A percentile compares a stretch with the other conserved stretches of the same genome.
These are phyloP conservation scores for Muntiacus reevesi DNA, from an alignment of 2,113 vertebrate genomes.

Conservation along the genomic window DNA sequence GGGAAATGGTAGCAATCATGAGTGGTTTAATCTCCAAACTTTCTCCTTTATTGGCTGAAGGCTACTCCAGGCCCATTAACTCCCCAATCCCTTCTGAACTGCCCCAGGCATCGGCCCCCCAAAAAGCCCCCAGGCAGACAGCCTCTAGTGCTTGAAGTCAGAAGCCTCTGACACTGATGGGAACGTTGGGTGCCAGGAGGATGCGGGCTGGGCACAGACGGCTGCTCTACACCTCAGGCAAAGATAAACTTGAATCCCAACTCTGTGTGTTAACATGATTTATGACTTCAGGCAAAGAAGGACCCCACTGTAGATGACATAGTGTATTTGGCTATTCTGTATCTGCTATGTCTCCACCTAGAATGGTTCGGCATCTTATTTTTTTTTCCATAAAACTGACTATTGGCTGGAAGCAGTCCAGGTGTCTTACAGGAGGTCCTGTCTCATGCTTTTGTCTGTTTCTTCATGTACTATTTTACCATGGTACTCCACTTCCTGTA, in stretches of 20 bases:
- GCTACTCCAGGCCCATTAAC: background rate
- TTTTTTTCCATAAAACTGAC: background rate
- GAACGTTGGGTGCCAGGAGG: background rate
- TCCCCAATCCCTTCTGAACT: background rate
- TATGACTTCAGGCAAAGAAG: background rate
- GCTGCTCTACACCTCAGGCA: background rate
- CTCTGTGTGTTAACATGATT: no score
- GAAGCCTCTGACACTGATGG: background rate
- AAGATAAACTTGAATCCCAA: background rate
- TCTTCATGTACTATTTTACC: background rate
- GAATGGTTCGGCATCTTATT: background rate
- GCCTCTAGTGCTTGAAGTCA: background rate
- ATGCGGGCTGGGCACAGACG: rapidly evolving
- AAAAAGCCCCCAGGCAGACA: background rate
- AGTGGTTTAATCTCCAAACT: background rate
- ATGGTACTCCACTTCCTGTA: background rate
- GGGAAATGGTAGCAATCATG: background rate
- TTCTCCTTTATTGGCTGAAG: background rate
- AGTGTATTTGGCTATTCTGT: background rate
- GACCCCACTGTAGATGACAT: background rate
- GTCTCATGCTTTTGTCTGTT: background rate
- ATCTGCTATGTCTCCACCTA: background rate
- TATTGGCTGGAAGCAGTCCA: background rate
- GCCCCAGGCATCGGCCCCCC: background rate
- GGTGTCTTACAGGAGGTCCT: background rate